Conservation (phyloP, 2,113 vertebrate genomes). For the Calyptomena viridis region DNA sequence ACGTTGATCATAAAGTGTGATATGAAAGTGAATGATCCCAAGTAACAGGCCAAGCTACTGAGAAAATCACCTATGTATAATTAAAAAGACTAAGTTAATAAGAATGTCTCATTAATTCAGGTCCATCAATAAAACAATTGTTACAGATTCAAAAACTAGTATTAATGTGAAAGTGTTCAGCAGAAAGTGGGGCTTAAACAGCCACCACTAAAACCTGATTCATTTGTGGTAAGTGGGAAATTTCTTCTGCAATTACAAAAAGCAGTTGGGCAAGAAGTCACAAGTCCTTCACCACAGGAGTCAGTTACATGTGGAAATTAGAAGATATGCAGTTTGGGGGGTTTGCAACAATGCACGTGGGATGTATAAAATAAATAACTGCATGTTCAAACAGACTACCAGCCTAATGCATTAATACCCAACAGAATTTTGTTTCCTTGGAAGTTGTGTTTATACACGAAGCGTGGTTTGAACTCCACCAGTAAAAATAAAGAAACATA, state of each 20-base stretch:
- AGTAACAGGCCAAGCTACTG: background rate
- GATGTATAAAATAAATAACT: background rate
- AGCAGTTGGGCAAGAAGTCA: background rate
- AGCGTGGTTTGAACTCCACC: background rate
- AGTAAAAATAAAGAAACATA: background rate
- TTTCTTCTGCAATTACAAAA: background rate
- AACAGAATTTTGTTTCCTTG: background rate
- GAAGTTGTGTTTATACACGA: background rate
- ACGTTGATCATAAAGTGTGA: background rate
- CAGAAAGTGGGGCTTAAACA: background rate
- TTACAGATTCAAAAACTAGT: background rate
- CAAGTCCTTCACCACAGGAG: rapidly evolving
- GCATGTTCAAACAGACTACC: background rate
- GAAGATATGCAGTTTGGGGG: rapidly evolving
- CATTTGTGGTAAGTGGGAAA: background rate
- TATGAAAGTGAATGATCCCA: background rate
- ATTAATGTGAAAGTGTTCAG: background rate
- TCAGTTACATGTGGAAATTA: background rate
- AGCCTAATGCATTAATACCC: background rate
- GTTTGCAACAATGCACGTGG: background rate
- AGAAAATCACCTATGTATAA: background rate
- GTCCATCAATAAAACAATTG: background rate
- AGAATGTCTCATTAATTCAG: background rate
- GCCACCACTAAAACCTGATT: background rate
- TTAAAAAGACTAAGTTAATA: background rate